A percentile compares a stretch with the other conserved stretches of the same genome.
Evolutionary conservation across 2,113 vertebrate genomes (phyloP).

Genomic region (Oxyruncus cristatus): DNA sequence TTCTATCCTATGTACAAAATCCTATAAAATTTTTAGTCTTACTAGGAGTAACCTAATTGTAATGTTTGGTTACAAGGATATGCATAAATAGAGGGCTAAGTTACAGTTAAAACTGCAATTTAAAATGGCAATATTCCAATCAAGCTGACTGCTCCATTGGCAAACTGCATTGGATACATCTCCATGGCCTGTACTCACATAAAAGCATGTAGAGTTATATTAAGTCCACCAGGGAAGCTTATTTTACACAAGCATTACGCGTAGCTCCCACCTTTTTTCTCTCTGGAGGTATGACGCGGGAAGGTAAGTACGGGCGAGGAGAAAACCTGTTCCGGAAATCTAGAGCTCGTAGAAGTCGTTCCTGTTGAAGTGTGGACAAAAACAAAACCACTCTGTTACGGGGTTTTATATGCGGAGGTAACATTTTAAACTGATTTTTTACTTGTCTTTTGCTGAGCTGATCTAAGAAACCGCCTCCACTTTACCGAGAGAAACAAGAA

Average conservation of each 20-base stretch:
- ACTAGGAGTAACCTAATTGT: fast-evolving
- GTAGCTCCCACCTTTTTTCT: constrained; percentile 74
- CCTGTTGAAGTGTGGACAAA: constrained; percentile 58
- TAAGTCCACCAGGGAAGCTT: fast-evolving
- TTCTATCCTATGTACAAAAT: background rate
- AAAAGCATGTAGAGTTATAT: fast-evolving
- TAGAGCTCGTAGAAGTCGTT: constrained; percentile 75
- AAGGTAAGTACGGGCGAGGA: constrained; percentile 80
- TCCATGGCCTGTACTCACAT: fast-evolving
- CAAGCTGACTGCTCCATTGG: fast-evolving
- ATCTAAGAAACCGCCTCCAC: fast-evolving
- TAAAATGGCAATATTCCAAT: too few relatives aligned
- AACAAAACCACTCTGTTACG: fast-evolving
- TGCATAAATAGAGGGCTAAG: background rate
- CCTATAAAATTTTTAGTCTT: background rate
- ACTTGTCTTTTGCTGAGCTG: background rate
- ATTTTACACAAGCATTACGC: fast-evolving
- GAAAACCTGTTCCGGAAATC: constrained; percentile 86
- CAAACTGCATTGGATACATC: fast-evolving
- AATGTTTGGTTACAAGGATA: background rate
- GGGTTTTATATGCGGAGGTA: fast-evolving
- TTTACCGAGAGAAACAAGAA: background rate
- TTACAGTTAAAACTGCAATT: background rate
- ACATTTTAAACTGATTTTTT: fast-evolving
- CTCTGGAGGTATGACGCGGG: constrained; percentile 73